Percentiles rank a stretch among this genome's conserved stretches.
Evolutionary conservation across 2,113 vertebrate genomes (phyloP).

Genomic region (Hydrolagus affinis): DNA sequence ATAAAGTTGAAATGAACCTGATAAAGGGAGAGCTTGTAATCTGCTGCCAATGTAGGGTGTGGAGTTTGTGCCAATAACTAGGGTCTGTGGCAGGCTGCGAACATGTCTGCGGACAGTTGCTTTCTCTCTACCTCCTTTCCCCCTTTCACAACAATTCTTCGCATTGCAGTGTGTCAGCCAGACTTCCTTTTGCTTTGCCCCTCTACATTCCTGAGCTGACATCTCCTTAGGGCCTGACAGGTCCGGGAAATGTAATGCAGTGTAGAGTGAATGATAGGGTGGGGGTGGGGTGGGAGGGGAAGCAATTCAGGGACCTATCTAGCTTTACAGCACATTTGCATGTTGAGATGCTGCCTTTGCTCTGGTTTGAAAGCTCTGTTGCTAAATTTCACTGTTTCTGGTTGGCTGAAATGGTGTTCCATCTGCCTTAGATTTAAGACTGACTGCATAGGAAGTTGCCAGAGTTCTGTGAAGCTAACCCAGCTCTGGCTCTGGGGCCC

Average conservation of each 20-base stretch:
- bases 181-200: slow-evolving; percentile 36
- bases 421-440: slow-evolving; percentile 39
- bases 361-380: slow-evolving; percentile 32
- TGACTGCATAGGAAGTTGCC: slow-evolving; percentile 39
- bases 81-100: slow-evolving; percentile 31
- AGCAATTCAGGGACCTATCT: not conserved
- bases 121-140: slow-evolving; percentile 15
- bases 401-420: slow-evolving; percentile 35
- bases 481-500: slow-evolving; percentile 42
- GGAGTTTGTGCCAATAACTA: not conserved
- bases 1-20: not conserved
- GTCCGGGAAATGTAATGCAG: slow-evolving; percentile 33
- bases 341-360: not conserved
- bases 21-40: not conserved
- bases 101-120: slow-evolving; percentile 41
- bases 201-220: slow-evolving; percentile 40
- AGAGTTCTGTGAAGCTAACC: slow-evolving; percentile 33
- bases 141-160: slow-evolving; percentile 42
- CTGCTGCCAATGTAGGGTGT: not conserved
- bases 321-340: not conserved
- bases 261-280: slow-evolving; percentile 22
- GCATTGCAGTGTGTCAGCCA: slow-evolving; percentile 38
- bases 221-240: slow-evolving; percentile 34
- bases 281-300: slow-evolving; percentile 11
- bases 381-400: slow-evolving; percentile 29